Base-by-base conservation (phyloP, 53 echinoderm and acorn worm species). In the Temnopleurus reevesii region DNA sequence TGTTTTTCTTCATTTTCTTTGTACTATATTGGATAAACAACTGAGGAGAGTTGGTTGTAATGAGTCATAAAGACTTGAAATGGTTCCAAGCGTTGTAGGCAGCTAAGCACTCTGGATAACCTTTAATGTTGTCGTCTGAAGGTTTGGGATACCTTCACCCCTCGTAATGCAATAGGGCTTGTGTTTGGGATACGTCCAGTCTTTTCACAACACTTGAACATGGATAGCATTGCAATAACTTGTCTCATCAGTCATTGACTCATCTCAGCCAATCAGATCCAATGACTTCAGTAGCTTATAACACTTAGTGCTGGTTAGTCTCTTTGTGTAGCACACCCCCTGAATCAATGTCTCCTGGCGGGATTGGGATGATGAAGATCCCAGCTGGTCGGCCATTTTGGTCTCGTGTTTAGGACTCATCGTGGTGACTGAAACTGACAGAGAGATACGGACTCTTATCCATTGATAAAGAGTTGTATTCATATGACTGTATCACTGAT, bases 321-420 rank as follows among this genome's bases (percentile, higher is more conserved):
- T n/a, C n/a, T n/a, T n/a, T n/a, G n/a, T n/a, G n/a, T n/a, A n/a
- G n/a, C n/a, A n/a, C n/a, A n/a, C n/a, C n/a, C n/a, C n/a, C n/a
- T n/a, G n/a, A n/a, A n/a, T n/a, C n/a, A 71, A 71, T 71, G 43
- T 71, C 71, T 71, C 71, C 71, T 71, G 71, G 10, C 41, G 19
- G 71, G 71, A 71, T 71, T 5, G 43, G 8, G 7, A n/a, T 41
- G 71, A 71, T 71, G 71, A 71, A 71, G 71, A 71, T 71, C 10
- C 41, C 71, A 71, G 71, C 19, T 71, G 71, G 41, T 36, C 71
- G n/a, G 71, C 71, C 71, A 71, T 71, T 71, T 71, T 71, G n/a
- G 71, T 71, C n/a, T 71, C 71, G 23, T 10, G 13, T 71, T 36
- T 71, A 71, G 71, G 41, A 21, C 21, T 21, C 43, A 21, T 36